Conservation (phyloP, 2,797 vertebrate species). For the Dicrostonyx torquatus region DNA sequence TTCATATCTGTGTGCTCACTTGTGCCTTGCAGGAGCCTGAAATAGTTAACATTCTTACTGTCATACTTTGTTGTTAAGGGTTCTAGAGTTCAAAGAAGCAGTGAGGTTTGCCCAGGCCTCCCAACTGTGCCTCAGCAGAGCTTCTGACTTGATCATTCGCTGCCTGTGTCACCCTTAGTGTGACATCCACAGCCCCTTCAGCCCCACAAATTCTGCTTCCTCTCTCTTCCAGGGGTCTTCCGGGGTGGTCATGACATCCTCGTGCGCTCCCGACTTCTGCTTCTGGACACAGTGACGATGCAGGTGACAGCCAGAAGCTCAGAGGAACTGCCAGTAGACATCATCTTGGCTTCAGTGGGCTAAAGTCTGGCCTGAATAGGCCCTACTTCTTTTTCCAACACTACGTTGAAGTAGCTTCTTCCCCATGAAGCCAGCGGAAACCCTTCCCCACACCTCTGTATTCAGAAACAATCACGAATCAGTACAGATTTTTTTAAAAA, state of each 20-base stretch:
- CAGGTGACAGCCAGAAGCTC: conserved; percentile 89
- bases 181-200: not conserved
- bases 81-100: not conserved
- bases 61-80: not conserved
- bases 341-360: conserved; percentile 88
- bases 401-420: conserved; percentile 14
- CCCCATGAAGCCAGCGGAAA: conserved; percentile 44
- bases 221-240: conserved; percentile 85
- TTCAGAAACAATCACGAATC: conserved; percentile 32
- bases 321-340: conserved; percentile 88
- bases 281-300: conserved; percentile 89
- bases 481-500: not conserved
- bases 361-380: conserved; percentile 61
- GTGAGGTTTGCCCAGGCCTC: not conserved
- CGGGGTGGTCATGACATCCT: conserved; percentile 89
- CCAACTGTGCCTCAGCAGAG: not conserved
- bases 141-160: not conserved
- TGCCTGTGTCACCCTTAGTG: not conserved
- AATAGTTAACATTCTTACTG: not conserved
- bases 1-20: not conserved
- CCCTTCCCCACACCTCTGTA: conserved; percentile 44
- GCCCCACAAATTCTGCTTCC: accelerated
- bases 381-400: not conserved
- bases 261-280: conserved; percentile 86
- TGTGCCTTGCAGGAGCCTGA: not conserved